Evolutionary conservation across 2,797 vertebrate genomes (phyloP), one percentile per base, ranked within the genome.

Genomic region (Zenarchopterus dispar): DNA sequence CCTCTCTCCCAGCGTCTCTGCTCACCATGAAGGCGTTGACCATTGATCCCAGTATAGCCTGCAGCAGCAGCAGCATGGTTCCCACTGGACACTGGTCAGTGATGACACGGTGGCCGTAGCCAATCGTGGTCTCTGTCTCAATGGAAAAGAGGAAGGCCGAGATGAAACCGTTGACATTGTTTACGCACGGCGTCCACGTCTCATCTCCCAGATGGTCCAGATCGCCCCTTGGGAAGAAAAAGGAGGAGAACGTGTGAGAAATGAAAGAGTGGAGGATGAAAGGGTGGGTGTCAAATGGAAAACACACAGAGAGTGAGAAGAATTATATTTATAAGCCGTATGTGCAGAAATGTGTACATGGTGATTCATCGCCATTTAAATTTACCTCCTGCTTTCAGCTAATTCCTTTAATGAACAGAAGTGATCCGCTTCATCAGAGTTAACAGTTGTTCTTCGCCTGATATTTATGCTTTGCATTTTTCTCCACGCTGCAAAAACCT

Each of bases 101-200:
- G 90, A 99, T 98, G 87, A 98, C 97, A 0, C 97, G 92, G 90
- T 98, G 92, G 17, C 97, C 97, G 21, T 98, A 98, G 65, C 97
- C 97, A 6, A 98, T 98, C 81, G 97, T 98, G 48, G 97, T 98
- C 90, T 98, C 97, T 0, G 97, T 99, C 92, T 98, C 96, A 39
- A 98, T 99, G 91, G 97, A 98, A 90, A 98, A 98, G 49, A 98
- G 96, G 91, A 99, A 97, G 23, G 97, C 97, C 0, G 97, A 97
- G 86, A 98, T 95, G 75, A 98, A 98, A 70, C 96, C 93, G 10
- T 98, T 97, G 80, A 98, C 95, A 64, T 98, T 98, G 92, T 97
- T 96, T 85, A 97, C 97, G 11, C 97, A 98, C 0, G 97, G 97
- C 0, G 96, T 98, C 97, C 97, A 99, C 0, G 90, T 88, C 1